Evolutionary conservation across 1,140 invertebrate genomes (phyloP), one percentile per base, ranked within the genome.

Genomic region (Lasioglossum albipes): DNA sequence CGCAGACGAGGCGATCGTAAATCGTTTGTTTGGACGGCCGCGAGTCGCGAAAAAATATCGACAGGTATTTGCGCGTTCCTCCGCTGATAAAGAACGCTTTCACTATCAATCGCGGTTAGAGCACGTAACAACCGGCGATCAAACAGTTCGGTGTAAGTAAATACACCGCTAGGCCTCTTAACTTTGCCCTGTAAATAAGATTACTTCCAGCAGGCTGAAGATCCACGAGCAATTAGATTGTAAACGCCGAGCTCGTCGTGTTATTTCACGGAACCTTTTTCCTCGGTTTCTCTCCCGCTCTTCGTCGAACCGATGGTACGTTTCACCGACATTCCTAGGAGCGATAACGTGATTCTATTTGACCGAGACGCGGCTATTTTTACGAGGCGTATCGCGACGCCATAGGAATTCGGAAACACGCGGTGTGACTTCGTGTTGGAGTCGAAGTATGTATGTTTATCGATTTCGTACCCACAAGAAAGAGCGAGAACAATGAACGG

Each of bases 121-220:
- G 42, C 70, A 72, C 68, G 78, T 72, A 75, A 62, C 52, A 0
- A 54, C 27, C 57, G 64, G 61, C 31, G 69, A 82, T 27, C 59
- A 70, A 79, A 71, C 71, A 49, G 52, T 82, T 76, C 75, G 42
- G 75, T 77, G 66, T 64, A 62, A 75, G 74, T 62, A 80, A 87
- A 81, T 49, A 49, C 66, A 85, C 57, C 20, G 57, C 49, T 83
- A 85, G 69, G 49, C 54, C 76, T 78, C 66, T 86, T 86, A 85
- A 83, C 73, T 80, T 69, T n/a, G 62, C 61, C 80, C 74, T 67
- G 74, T 79, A 87, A 86, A 87, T 66, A 78, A 86, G 84, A 87
- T 86, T 85, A 80, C 77, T 69, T 77, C 41, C 65, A 68, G 13
- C 64, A 59, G 84, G 61, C 65, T 86, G 71, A 31, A 54, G 61